phyloP scores from a whole-genome alignment of 2,797 vertebrate species.

The Serranus cabrilla region DNA sequence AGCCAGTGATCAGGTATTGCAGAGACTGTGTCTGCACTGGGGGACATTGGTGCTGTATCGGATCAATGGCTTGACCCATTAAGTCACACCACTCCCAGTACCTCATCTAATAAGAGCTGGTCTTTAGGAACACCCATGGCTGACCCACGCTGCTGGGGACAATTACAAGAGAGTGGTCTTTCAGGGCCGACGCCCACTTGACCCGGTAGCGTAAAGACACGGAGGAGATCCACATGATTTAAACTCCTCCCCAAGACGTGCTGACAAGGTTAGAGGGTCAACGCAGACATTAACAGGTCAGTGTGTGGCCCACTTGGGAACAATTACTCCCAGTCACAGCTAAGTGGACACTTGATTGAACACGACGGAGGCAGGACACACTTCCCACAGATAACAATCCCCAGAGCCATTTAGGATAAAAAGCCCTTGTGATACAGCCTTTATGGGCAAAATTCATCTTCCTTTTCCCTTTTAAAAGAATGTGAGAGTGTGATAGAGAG shows the following conservation, averaged over 20 bases:
- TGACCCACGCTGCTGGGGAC: slow-evolving; percentile 82
- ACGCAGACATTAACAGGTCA: slow-evolving; percentile 99
- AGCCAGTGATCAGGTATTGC: slow-evolving; percentile 37
- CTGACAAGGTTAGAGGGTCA: slow-evolving; percentile 99
- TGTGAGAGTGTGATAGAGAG: slow-evolving; percentile 88
- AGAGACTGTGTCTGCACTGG: slow-evolving; percentile 14
- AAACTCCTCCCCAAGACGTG: slow-evolving; percentile 95
- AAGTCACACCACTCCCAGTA: slow-evolving; percentile 72
- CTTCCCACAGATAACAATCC: slow-evolving; percentile 99
- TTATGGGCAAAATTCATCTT: slow-evolving; percentile 99
- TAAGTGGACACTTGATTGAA: slow-evolving; percentile 99
- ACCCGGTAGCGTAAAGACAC: slow-evolving; percentile 88
- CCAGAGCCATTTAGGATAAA: slow-evolving; percentile 99
- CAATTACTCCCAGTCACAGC: slow-evolving; percentile 99
- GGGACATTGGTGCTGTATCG: slow-evolving; percentile 47
- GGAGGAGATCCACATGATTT: slow-evolving; percentile 91
- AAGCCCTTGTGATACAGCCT: slow-evolving; percentile 98
- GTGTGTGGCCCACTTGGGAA: slow-evolving; percentile 98
- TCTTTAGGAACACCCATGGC: slow-evolving; percentile 74
- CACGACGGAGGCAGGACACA: slow-evolving; percentile 97
- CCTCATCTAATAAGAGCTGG: slow-evolving; percentile 75
- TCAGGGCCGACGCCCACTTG: slow-evolving; percentile 92
- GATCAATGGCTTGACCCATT: slow-evolving; percentile 82
- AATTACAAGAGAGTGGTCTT: slow-evolving; percentile 88
- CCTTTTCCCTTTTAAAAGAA: slow-evolving; percentile 97